Base-by-base conservation (phyloP, 2,113 vertebrate genomes). In the Misgurnus mizolepis region DNA sequence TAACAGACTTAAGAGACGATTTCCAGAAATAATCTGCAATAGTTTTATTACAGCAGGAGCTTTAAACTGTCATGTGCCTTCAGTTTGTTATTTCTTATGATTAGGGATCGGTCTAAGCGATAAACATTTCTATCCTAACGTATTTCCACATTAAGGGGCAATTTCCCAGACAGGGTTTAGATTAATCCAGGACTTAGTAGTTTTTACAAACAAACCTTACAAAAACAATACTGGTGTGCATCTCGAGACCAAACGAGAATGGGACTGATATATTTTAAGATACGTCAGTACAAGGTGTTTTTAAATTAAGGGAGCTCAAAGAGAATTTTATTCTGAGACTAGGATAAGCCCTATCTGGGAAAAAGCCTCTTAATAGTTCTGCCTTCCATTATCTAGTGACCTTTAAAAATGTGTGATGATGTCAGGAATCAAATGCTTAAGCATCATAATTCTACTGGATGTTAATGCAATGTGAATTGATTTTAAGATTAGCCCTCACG, bases 41-140 rank as follows among this genome's bases (percentile, higher is more conserved):
- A 8, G 43, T 45, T 68, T 49, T 27, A 68, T 9, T 4, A 22
- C 41, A 69, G 67, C 67, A 8, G 69, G 40, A 60, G 70, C 53
- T 73, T 73, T 73, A 43, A 60, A 73, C 55, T 22, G 14, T 61
- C 55, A 45, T 2, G 55, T 74, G 71, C 69, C 69, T 58, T 58
- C 17, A 43, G 39, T 60, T 61, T 43, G 11, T 73, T 17, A 5
- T 60, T 10, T 73, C 10, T 22, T 18, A 17, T 18, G n/a, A 14
- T 60, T 12, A 74, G 55, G 40, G 60, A 45, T 12, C 14, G 22
- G 22, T 22, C 22, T 22, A 22, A 22, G 22, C 22, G 22, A 43
- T 69, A 11, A 45, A 40, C 47, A 55, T 40, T 55, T 40, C 34
- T 40, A 73, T 45, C n/a, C 40, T 22, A 40, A n/a, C 3, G 11